A percentile compares a stretch with the other conserved stretches of the same genome.
Evolutionary conservation across 1,140 invertebrate species (phyloP).

Genomic region (Cydia fagiglandana): DNA sequence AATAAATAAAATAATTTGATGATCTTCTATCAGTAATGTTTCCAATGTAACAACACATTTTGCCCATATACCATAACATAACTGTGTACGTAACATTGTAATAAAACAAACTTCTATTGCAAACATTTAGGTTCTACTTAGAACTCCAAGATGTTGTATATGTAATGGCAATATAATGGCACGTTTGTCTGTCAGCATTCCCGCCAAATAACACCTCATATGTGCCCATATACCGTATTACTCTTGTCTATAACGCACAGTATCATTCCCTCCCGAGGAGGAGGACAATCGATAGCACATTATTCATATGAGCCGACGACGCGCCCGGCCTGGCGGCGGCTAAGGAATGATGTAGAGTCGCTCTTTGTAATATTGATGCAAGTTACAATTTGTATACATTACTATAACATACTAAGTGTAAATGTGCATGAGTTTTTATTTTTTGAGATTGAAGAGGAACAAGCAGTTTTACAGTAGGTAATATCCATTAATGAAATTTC

Average conservation of each 20-base stretch:
- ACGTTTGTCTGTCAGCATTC: neutral
- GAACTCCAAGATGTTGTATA: neutral
- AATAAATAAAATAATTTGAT: no score
- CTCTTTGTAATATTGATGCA: neutral
- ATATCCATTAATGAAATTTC: no score
- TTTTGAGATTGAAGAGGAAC: no score
- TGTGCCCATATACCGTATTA: constrained; percentile 13
- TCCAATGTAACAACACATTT: neutral
- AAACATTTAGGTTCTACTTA: neutral
- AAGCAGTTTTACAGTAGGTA: no score
- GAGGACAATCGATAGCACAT: constrained; percentile 47
- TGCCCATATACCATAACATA: neutral
- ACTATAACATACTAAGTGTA: neutral
- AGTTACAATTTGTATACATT: neutral
- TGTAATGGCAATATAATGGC: neutral
- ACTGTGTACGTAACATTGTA: neutral
- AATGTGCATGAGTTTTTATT: no score
- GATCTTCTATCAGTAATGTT: neutral
- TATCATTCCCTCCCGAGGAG: constrained; percentile 2
- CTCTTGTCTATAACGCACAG: constrained; percentile 13
- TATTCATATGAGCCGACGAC: constrained; percentile 45
- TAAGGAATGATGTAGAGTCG: neutral
- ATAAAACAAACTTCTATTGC: neutral
- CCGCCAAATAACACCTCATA: constrained; percentile 16
- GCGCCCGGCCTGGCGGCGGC: constrained; percentile 22